Evolutionary conservation across 2,113 vertebrate genomes (phyloP).

Genomic region (Catharus bicknelli): DNA sequence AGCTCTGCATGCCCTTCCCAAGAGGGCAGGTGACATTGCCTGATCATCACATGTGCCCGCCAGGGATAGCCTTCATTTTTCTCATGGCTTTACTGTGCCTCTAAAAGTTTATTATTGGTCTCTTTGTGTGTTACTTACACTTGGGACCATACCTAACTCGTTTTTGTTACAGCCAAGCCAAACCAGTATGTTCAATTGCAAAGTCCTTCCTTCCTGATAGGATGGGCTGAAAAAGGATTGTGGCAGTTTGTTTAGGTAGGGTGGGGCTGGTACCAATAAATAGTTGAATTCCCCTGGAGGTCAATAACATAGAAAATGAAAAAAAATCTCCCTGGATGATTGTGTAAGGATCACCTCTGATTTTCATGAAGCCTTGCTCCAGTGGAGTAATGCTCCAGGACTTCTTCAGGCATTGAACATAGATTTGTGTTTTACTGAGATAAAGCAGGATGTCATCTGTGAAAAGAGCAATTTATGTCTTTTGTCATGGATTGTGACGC

Average conservation of each 20-base stretch:
- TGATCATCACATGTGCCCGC: background rate
- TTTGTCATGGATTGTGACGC: conserved; percentile 57
- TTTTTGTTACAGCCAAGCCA: background rate
- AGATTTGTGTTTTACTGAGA: conserved; percentile 60
- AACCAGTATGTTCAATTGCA: background rate
- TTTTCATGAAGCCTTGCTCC: conserved; percentile 22
- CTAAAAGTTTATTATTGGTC: background rate
- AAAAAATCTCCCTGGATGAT: background rate
- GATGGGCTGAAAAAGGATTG: background rate
- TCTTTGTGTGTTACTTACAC: background rate
- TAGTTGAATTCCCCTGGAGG: background rate
- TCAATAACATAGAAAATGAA: background rate
- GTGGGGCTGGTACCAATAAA: background rate
- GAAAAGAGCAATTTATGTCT: conserved; percentile 64
- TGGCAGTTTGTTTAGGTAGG: background rate
- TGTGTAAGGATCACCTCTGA: conserved; percentile 7
- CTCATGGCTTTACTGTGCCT: background rate
- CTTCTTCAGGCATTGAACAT: conserved; percentile 29
- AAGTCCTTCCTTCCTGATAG: background rate
- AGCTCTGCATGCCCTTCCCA: background rate
- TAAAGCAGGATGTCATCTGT: conserved; percentile 63
- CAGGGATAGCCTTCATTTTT: background rate
- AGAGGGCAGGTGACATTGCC: background rate
- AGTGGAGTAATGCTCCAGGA: conserved; percentile 13
- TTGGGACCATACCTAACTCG: background rate